Percentiles rank a stretch among this genome's conserved stretches.
Conservation (phyloP, 2,888 invertebrate genomes). For the Cotesia congregata region DNA sequence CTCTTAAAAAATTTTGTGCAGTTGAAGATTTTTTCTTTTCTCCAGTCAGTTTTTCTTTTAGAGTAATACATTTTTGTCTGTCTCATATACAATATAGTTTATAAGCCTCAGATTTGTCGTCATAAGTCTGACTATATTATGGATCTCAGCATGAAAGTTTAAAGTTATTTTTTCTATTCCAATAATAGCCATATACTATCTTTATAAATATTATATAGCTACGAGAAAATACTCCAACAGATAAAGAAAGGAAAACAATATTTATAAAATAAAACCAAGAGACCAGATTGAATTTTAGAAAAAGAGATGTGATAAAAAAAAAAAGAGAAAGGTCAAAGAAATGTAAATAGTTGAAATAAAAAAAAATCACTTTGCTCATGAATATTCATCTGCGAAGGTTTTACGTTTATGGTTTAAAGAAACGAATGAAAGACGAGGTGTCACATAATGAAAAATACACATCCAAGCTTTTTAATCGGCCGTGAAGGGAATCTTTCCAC, state of each 20-base stretch:
- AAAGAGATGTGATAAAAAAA: not conserved
- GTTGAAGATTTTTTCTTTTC: not conserved
- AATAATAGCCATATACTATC: not conserved
- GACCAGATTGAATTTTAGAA: slow-evolving; percentile 9
- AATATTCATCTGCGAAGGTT: slow-evolving; percentile 9
- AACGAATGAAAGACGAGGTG: slow-evolving; percentile 20
- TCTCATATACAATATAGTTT: no score
- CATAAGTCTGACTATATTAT: not conserved
- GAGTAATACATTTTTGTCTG: no score
- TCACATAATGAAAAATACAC: slow-evolving; percentile 19
- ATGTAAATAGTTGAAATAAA: slow-evolving; percentile 16
- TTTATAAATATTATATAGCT: not conserved
- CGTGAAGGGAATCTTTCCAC: not conserved
- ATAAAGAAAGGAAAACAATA: not conserved
- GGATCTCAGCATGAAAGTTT: not conserved
- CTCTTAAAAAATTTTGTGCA: no score
- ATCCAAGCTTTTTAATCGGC: slow-evolving; percentile 2
- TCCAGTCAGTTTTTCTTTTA: not conserved
- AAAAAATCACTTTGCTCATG: slow-evolving; percentile 11
- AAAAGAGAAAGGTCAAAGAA: not conserved
- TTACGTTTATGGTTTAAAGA: slow-evolving; percentile 9
- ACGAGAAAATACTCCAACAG: not conserved
- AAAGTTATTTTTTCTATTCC: not conserved
- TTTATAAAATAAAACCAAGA: slow-evolving; percentile 7
- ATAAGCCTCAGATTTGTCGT: not conserved